These are phyloP conservation scores for Syngnathus typhle DNA, from an alignment of 2,113 vertebrate species.

Conservation along the genomic window DNA sequence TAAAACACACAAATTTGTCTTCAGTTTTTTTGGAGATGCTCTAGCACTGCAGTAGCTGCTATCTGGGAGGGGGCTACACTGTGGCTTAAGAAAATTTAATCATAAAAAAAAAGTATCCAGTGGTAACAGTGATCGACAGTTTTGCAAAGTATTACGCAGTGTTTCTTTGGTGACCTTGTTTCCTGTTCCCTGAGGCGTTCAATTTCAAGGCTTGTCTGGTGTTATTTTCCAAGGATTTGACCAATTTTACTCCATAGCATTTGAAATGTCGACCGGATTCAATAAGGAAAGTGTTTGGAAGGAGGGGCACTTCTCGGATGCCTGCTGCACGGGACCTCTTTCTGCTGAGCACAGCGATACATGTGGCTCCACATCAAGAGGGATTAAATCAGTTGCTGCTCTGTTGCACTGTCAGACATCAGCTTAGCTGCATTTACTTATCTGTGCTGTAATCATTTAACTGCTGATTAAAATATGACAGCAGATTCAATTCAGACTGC, in stretches of 20 bases:
- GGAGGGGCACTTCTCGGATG: constrained; percentile 28
- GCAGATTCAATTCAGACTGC: constrained; percentile 18
- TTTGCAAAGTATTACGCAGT: too few species aligned
- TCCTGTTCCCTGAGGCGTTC: too few species aligned
- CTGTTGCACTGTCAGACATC: constrained; percentile 32
- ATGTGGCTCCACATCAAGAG: constrained; percentile 56
- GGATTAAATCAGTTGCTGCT: constrained; percentile 57
- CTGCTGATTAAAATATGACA: constrained; percentile 29
- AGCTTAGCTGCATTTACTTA: constrained; percentile 42
- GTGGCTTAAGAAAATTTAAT: too few species aligned
- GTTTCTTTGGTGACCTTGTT: too few species aligned
- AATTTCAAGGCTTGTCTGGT: too few species aligned
- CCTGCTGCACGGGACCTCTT: constrained; percentile 52
- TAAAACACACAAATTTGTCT: too few species aligned
- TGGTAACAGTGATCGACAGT: too few species aligned
- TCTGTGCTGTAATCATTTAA: constrained; percentile 26
- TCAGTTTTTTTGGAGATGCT: too few species aligned
- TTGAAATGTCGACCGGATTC: constrained; percentile 57
- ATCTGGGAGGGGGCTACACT: too few species aligned
- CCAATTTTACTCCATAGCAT: neutral
- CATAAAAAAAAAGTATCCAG: too few species aligned
- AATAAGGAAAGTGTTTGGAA: constrained; percentile 28
- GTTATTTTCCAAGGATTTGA: too few species aligned
- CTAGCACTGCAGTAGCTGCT: too few species aligned
- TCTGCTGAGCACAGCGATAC: constrained; percentile 61